Evolutionary conservation across 2,888 invertebrate species (phyloP).

Genomic region (Phania funesta): DNA sequence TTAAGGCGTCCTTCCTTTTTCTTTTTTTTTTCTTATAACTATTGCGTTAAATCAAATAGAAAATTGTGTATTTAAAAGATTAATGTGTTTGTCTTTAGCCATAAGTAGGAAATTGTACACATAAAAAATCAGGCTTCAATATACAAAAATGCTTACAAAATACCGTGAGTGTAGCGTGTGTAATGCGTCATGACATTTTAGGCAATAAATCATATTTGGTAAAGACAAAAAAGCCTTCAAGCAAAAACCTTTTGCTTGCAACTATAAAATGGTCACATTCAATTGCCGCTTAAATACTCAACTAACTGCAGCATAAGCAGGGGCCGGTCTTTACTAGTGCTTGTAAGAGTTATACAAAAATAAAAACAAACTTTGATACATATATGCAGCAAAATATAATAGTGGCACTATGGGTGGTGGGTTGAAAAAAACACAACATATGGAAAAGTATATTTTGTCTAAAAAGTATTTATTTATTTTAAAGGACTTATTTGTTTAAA

Average conservation of each 20-base stretch:
- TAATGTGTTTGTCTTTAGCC: constrained; percentile 52
- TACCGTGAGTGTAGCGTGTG: constrained; percentile 42
- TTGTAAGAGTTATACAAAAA: constrained; percentile 8
- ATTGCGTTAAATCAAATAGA: constrained; percentile 13
- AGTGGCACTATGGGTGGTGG: constrained; percentile 28
- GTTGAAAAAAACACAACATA: background rate
- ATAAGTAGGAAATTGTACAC: constrained; percentile 38
- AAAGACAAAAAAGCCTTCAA: constrained; percentile 39
- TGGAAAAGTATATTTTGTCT: background rate
- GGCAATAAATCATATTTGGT: constrained; percentile 66
- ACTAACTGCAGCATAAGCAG: constrained; percentile 27
- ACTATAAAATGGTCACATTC: constrained; percentile 49
- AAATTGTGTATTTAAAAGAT: constrained; percentile 45
- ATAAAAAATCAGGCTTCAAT: constrained; percentile 6
- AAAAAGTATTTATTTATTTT: too few relatives aligned
- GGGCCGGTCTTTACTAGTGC: background rate
- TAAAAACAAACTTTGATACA: constrained; percentile 7
- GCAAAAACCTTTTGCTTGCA: constrained; percentile 52
- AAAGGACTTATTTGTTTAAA: too few relatives aligned
- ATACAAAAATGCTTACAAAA: constrained; percentile 26
- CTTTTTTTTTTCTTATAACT: background rate
- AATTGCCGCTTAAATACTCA: constrained; percentile 61
- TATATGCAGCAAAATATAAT: background rate
- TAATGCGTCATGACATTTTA: constrained; percentile 65
- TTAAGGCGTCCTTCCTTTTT: constrained; percentile 33